phyloP scores from a whole-genome alignment of 2,797 vertebrate genomes.

The Selene dorsalis region DNA sequence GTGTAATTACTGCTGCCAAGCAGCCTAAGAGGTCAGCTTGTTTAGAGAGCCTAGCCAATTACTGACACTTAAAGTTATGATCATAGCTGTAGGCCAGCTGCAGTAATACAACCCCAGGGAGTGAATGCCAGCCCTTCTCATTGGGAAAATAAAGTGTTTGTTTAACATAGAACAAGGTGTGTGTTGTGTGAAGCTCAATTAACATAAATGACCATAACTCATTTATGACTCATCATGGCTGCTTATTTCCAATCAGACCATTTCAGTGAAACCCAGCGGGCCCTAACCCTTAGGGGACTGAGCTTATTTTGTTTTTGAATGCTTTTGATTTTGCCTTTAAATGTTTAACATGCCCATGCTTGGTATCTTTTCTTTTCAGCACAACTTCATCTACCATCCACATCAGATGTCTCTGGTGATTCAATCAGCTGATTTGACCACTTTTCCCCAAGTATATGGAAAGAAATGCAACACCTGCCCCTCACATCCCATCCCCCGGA shows the following conservation, averaged over 20 bases:
- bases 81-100: slow-evolving; percentile 79
- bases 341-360: too few species aligned
- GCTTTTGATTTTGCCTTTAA: too few species aligned
- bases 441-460: too few species aligned
- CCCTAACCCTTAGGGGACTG: too few species aligned
- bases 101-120: slow-evolving; percentile 74
- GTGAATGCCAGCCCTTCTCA: slow-evolving; percentile 61
- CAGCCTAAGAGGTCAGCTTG: slow-evolving; percentile 79
- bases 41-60: slow-evolving; percentile 72
- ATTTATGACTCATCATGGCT: slow-evolving; percentile 71
- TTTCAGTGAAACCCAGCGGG: slow-evolving; percentile 49
- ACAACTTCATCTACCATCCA: too few species aligned
- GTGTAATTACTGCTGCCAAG: slow-evolving; percentile 79
- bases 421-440: too few species aligned
- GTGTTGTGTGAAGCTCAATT: slow-evolving; percentile 58
- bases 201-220: slow-evolving; percentile 73
- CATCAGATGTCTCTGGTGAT: too few species aligned
- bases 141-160: slow-evolving; percentile 77
- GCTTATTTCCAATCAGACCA: slow-evolving; percentile 63
- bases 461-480: too few species aligned
- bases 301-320: too few species aligned
- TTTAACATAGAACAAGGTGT: slow-evolving; percentile 65
- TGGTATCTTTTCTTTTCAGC: too few species aligned
- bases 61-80: slow-evolving; percentile 79
- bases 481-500: too few species aligned